Percentiles rank a stretch among this genome's conserved stretches.
phyloP scores from a whole-genome alignment of 2,888 invertebrate genomes.

The Timema podura region DNA sequence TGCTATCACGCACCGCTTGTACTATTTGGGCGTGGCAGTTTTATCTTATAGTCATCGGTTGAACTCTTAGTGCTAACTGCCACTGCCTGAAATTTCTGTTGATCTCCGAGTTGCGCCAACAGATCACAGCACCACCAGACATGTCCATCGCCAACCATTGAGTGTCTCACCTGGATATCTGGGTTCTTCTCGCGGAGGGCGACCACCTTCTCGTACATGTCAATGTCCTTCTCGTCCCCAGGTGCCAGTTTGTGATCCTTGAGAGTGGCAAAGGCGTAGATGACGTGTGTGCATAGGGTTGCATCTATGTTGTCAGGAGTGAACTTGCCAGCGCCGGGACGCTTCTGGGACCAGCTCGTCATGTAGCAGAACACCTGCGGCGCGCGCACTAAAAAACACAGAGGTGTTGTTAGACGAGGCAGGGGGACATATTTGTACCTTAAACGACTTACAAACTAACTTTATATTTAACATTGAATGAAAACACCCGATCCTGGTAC shows the following conservation, averaged over 20 bases:
- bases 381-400: slow-evolving; percentile 61
- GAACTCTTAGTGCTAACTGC: no score
- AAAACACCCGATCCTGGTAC: no score
- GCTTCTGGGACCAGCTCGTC: slow-evolving; percentile 93
- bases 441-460: no score
- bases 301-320: slow-evolving; percentile 85
- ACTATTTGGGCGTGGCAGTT: no score
- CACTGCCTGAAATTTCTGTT: background rate
- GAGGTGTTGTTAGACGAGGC: no score
- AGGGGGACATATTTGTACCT: no score
- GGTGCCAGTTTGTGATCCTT: slow-evolving; percentile 80
- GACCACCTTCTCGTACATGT: slow-evolving; percentile 81
- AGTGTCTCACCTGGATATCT: slow-evolving; percentile 65
- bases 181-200: slow-evolving; percentile 84
- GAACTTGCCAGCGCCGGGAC: slow-evolving; percentile 84
- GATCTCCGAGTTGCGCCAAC: background rate
- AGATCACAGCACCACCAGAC: no score
- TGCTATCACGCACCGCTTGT: no score
- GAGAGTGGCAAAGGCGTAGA: slow-evolving; percentile 91
- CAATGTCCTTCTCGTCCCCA: slow-evolving; percentile 74
- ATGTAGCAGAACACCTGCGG: slow-evolving; percentile 91
- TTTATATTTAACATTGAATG: no score
- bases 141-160: no score
- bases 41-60: no score
- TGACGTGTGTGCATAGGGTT: slow-evolving; percentile 86